Percentiles rank a stretch among this genome's conserved stretches.
Evolutionary conservation across 2,113 vertebrate genomes (phyloP).

Genomic region (Epinephelus cyanopodus): DNA sequence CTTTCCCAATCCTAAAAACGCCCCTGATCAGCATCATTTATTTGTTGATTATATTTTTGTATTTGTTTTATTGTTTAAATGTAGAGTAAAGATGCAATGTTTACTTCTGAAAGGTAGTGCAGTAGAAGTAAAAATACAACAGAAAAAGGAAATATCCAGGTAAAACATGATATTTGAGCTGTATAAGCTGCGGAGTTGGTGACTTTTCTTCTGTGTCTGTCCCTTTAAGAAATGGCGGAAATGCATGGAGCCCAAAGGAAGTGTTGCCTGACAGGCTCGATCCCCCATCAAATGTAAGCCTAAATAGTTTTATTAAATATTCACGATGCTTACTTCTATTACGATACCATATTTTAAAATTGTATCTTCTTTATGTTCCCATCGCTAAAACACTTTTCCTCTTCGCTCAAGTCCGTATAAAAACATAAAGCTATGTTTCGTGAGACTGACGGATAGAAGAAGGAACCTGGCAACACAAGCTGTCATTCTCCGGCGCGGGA

Average conservation of each 20-base stretch:
- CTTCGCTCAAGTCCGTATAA: neutral
- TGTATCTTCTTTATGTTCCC: neutral
- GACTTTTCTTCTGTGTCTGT: neutral
- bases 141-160: neutral
- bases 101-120: neutral
- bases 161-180: neutral
- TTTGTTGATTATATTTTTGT: neutral
- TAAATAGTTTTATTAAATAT: neutral
- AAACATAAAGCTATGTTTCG: neutral
- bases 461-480: constrained; percentile 53
- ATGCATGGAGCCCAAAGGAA: neutral
- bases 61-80: too few species aligned
- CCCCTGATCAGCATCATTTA: too few species aligned
- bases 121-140: neutral
- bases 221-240: constrained; percentile 36
- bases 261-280: neutral
- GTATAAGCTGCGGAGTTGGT: neutral
- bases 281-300: neutral
- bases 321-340: neutral
- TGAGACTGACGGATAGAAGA: constrained; percentile 20
- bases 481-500: constrained; percentile 70
- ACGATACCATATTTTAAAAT: rapidly evolving
- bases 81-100: too few species aligned
- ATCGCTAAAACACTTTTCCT: neutral
- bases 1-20: too few species aligned